These are phyloP conservation scores for Podiceps cristatus DNA, from an alignment of 2,113 vertebrate genomes.

Conservation along the genomic window DNA sequence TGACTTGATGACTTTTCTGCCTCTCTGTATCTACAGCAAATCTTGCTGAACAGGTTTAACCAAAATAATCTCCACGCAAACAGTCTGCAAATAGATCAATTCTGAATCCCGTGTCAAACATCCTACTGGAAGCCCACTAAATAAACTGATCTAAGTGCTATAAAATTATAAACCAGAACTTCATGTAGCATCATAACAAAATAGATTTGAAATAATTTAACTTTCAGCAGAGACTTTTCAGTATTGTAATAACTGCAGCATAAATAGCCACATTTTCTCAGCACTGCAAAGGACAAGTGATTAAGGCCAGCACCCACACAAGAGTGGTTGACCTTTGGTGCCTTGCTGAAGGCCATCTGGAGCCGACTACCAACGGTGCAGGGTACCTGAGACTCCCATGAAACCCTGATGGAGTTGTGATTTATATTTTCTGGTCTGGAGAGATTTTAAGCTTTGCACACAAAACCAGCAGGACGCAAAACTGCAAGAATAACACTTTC, in stretches of 20 bases:
- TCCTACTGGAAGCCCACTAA: background rate
- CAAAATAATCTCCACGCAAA: background rate
- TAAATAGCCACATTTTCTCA: background rate
- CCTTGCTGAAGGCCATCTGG: background rate
- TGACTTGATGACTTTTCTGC: background rate
- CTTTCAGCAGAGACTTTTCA: background rate
- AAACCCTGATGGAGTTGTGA: background rate
- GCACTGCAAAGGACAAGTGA: background rate
- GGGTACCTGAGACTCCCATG: background rate
- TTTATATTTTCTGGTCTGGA: background rate
- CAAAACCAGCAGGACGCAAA: background rate
- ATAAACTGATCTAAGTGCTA: background rate
- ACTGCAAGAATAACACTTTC: background rate
- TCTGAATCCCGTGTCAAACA: background rate
- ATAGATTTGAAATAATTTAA: background rate
- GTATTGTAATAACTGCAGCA: background rate
- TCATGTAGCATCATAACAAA: background rate
- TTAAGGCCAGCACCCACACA: background rate
- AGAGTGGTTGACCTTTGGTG: background rate
- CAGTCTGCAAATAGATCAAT: background rate
- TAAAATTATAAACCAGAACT: background rate
- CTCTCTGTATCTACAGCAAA: background rate
- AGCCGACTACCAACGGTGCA: background rate
- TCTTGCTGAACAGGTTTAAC: constrained; percentile 3
- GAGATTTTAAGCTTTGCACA: background rate